phyloP scores from a whole-genome alignment of 2,113 vertebrate species.

The Chlorodrepanis virens region DNA sequence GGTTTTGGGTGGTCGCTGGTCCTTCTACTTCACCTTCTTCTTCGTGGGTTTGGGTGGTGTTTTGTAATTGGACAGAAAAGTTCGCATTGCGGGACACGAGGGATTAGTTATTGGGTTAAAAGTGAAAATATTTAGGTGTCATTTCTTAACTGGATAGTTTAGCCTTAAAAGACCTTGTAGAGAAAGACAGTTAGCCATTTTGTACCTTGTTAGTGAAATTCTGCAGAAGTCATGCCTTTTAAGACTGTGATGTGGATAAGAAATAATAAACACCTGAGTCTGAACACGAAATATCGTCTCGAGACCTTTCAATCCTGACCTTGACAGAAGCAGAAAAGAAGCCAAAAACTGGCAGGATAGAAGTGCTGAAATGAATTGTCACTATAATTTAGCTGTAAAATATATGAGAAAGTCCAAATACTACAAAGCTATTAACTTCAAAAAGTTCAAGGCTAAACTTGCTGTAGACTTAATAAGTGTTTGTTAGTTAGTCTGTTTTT shows the following conservation, averaged over 20 bases:
- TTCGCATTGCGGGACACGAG: fast-evolving
- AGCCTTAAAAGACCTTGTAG: not conserved
- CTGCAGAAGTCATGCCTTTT: not conserved
- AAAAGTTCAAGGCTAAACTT: not conserved
- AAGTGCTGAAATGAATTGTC: not conserved
- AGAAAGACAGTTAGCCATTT: not conserved
- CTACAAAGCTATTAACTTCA: not conserved
- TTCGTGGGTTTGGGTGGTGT: not conserved
- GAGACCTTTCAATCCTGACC: not conserved
- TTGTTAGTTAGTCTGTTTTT: not conserved
- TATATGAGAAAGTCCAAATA: not conserved
- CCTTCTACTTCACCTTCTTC: not conserved
- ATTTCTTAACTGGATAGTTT: not conserved
- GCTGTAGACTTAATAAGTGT: not conserved
- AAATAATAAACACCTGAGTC: not conserved
- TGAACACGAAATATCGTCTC: not conserved
- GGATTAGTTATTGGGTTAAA: not conserved
- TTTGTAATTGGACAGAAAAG: not conserved
- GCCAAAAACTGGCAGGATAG: not conserved
- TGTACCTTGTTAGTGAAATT: not conserved
- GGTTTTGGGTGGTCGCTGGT: not conserved
- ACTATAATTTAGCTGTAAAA: not conserved
- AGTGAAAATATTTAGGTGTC: not conserved
- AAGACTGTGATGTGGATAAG: not conserved
- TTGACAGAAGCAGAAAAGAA: not conserved